These are phyloP conservation scores for Octodon degus DNA, from an alignment of 2,113 vertebrate species.

Conservation along the genomic window DNA sequence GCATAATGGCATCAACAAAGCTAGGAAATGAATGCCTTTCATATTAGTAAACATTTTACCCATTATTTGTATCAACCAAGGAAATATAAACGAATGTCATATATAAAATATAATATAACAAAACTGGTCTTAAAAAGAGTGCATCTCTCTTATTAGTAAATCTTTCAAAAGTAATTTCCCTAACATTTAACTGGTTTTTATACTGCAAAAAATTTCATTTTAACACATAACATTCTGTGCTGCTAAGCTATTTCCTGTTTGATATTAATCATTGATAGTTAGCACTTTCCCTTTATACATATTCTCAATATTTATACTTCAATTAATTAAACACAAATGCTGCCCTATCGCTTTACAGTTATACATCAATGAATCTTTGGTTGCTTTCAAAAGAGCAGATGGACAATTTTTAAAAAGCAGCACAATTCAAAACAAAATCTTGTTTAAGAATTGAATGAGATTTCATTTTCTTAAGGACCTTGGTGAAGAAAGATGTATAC, in stretches of 20 bases:
- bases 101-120: background rate
- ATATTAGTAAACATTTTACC: constrained; percentile 27
- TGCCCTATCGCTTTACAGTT: background rate
- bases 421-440: constrained; percentile 24
- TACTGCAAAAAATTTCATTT: constrained; percentile 6
- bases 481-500: background rate
- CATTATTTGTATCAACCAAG: background rate
- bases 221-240: background rate
- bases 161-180: constrained; percentile 13
- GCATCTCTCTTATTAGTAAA: background rate
- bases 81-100: background rate
- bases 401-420: background rate
- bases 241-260: constrained; percentile 47
- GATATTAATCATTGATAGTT: constrained; percentile 34
- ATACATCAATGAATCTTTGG: background rate
- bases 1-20: background rate
- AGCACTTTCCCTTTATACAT: constrained; percentile 14
- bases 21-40: background rate
- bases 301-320: constrained; percentile 63
- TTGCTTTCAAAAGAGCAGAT: background rate
- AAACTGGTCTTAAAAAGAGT: background rate
- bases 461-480: background rate
- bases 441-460: background rate
- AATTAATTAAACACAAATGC: background rate
- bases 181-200: constrained; percentile 31